phyloP scores from a whole-genome alignment of 2,113 vertebrate genomes.

The Heterotilapia buettikoferi region DNA sequence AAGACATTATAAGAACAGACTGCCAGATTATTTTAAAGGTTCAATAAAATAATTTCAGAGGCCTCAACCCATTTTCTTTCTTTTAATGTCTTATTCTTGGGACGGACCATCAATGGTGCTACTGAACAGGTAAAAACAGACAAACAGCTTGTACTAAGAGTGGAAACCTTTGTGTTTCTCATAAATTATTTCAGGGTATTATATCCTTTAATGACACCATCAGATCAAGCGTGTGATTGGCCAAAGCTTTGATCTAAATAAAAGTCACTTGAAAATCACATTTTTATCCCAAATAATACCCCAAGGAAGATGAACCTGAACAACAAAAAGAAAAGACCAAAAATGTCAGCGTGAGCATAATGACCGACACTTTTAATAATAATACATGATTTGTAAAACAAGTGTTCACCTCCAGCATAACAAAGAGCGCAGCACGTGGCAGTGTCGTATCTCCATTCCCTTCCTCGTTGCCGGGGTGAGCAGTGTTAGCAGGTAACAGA shows the following conservation, averaged over 20 bases:
- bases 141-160: neutral
- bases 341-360: neutral
- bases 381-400: neutral
- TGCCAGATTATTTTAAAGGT: neutral
- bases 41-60: neutral
- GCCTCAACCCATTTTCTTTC: neutral
- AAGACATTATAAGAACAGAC: neutral
- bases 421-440: neutral
- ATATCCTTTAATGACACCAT: neutral
- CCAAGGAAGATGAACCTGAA: neutral
- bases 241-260: neutral
- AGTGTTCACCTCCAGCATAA: neutral
- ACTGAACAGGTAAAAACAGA: neutral
- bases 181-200: neutral
- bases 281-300: neutral
- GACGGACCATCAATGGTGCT: neutral
- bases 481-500: slow-evolving; percentile 81
- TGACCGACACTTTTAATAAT: neutral
- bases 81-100: neutral
- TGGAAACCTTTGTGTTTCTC: neutral
- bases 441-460: slow-evolving; percentile 5
- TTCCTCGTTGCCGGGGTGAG: slow-evolving; percentile 42
- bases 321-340: neutral
- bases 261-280: neutral
- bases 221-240: neutral